These are phyloP conservation scores for Macquaria ambigua DNA, from an alignment of 2,113 vertebrate species.

Conservation along the genomic window DNA sequence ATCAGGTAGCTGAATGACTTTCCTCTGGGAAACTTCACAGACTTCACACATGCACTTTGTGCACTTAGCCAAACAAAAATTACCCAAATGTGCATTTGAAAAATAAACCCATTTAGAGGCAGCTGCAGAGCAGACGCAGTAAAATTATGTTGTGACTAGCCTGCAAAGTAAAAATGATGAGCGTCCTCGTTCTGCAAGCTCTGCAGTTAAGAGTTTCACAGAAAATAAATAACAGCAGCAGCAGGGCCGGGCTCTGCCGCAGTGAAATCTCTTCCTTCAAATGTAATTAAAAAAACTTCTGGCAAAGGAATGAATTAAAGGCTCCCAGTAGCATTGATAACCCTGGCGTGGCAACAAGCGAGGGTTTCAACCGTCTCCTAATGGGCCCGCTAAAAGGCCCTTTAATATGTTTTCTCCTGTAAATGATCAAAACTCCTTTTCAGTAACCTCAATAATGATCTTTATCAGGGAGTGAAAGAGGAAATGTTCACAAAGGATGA, in stretches of 20 bases:
- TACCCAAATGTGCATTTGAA: constrained; percentile 54
- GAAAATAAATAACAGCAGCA: constrained; percentile 58
- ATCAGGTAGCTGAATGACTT: constrained; percentile 13
- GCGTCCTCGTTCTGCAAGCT: constrained; percentile 52
- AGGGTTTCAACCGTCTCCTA: constrained; percentile 65
- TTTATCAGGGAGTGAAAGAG: constrained; percentile 71
- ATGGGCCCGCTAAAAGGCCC: constrained; percentile 62
- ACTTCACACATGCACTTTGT: constrained; percentile 12
- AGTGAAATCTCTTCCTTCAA: constrained; percentile 55
- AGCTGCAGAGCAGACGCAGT: constrained; percentile 52
- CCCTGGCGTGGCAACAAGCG: constrained; percentile 61
- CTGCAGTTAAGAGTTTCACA: constrained; percentile 49
- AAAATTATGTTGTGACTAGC: constrained; percentile 65
- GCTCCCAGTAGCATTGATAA: constrained; percentile 61
- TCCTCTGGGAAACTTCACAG: constrained; percentile 16
- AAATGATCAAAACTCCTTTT: constrained; percentile 80
- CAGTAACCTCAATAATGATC: constrained; percentile 72
- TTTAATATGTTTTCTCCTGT: constrained; percentile 78
- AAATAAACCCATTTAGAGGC: constrained; percentile 55
- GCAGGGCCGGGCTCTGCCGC: constrained; percentile 18
- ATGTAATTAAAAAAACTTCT: constrained; percentile 72
- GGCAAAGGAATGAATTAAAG: constrained; percentile 63
- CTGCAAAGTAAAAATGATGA: constrained; percentile 67
- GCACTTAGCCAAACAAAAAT: constrained; percentile 54
- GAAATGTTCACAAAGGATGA: constrained; percentile 66